These are phyloP conservation scores for Epinotia demarniana DNA, from an alignment of 2,888 invertebrate genomes.

Conservation along the genomic window DNA sequence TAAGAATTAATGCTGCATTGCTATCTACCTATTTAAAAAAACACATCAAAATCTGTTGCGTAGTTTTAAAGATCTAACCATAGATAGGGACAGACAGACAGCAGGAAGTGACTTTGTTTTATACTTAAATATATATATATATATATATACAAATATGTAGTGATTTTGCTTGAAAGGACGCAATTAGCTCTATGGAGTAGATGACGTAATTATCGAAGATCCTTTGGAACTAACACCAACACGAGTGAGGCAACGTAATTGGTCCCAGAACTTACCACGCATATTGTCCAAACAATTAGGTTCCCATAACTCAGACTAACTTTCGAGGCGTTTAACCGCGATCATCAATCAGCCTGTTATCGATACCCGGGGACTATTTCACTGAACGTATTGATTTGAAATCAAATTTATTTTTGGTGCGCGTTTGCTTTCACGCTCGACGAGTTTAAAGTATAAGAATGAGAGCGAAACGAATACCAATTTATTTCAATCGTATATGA, in stretches of 20 bases:
- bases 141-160: too few relatives aligned
- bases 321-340: constrained; percentile 30
- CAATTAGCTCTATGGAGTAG: too few relatives aligned
- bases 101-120: too few relatives aligned
- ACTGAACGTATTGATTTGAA: not conserved
- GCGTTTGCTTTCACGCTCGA: not conserved
- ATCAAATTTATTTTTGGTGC: not conserved
- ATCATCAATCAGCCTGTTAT: constrained; percentile 31
- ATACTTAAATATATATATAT: too few relatives aligned
- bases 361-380: not conserved
- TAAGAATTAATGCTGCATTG: too few relatives aligned
- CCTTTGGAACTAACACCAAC: constrained; percentile 8
- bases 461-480: not conserved
- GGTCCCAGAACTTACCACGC: constrained; percentile 13
- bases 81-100: too few relatives aligned
- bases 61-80: too few relatives aligned
- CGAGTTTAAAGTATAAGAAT: not conserved
- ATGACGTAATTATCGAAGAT: too few relatives aligned
- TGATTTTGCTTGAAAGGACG: too few relatives aligned
- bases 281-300: constrained; percentile 42
- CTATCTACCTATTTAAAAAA: too few relatives aligned
- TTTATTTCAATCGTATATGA: not conserved
- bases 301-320: constrained; percentile 34
- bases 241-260: constrained; percentile 27
- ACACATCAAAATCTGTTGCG: too few relatives aligned